These are phyloP conservation scores for Nesogale talazaci DNA, from an alignment of 2,113 vertebrate genomes.

Conservation along the genomic window DNA sequence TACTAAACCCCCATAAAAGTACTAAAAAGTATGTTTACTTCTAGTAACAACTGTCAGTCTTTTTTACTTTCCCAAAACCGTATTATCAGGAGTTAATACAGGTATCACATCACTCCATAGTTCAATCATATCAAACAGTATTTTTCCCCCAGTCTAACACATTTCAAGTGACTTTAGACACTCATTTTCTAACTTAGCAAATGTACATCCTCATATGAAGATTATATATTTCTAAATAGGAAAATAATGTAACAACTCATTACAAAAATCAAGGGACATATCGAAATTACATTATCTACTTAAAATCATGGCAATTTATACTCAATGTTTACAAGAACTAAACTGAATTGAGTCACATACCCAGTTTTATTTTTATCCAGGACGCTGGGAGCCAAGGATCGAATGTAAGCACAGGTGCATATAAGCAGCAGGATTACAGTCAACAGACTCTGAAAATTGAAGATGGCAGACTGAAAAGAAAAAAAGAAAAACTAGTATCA, in stretches of 20 bases:
- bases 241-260: conserved; percentile 42
- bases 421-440: conserved; percentile 96
- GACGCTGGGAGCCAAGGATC: conserved; percentile 93
- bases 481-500: conserved; percentile 75
- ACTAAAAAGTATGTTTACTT: conserved; percentile 4
- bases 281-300: conserved; percentile 4
- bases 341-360: conserved; percentile 85
- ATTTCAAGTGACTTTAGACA: conserved; percentile 4
- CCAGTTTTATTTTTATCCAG: conserved; percentile 97
- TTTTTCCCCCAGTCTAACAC: conserved; percentile 4
- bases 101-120: too few relatives aligned
- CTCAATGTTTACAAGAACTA: neutral
- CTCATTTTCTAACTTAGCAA: conserved; percentile 14
- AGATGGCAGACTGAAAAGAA: conserved; percentile 94
- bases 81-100: too few relatives aligned
- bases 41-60: neutral
- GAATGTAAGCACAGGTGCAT: conserved; percentile 97
- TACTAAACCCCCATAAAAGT: neutral
- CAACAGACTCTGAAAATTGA: conserved; percentile 97
- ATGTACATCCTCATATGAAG: too few relatives aligned
- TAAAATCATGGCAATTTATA: conserved; percentile 10
- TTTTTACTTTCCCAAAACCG: neutral
- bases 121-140: too few relatives aligned
- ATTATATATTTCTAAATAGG: neutral
- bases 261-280: conserved; percentile 2